Conservation (phyloP, 2,888 invertebrate species). For the Orchesellides sinensis region DNA sequence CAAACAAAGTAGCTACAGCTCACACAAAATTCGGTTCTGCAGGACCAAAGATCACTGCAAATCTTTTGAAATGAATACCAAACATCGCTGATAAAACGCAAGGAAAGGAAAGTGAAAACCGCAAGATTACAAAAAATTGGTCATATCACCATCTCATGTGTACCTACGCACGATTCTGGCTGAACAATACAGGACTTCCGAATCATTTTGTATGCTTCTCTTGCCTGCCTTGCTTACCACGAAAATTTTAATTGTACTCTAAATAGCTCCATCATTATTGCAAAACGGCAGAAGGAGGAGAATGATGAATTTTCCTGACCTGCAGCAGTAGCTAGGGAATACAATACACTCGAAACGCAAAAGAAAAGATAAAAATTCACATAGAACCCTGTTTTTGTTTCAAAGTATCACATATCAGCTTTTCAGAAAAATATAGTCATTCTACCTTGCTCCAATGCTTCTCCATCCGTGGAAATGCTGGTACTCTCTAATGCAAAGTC, state of each 20-base stretch:
- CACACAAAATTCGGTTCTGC: not conserved
- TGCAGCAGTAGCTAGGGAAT: too few relatives aligned
- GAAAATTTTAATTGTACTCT: conserved; percentile 13
- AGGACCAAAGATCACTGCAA: conserved; percentile 36
- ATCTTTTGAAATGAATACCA: too few relatives aligned
- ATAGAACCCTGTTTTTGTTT: not conserved
- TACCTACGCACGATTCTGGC: not conserved
- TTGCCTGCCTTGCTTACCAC: not conserved
- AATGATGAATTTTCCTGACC: too few relatives aligned
- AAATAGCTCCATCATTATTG: too few relatives aligned
- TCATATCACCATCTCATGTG: conserved; percentile 20
- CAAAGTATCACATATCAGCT: not conserved
- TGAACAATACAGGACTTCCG: too few relatives aligned
- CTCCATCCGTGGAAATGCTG: conserved; percentile 34
- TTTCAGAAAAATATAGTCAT: conserved; percentile 1
- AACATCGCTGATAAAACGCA: not conserved
- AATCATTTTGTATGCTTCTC: too few relatives aligned
- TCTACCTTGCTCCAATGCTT: conserved; percentile 31
- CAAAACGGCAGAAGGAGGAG: too few relatives aligned
- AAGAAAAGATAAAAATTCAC: not conserved
- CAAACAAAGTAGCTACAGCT: conserved; percentile 10
- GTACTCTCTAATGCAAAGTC: conserved; percentile 20
- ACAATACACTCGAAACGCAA: not conserved
- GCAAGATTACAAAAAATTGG: conserved; percentile 45
- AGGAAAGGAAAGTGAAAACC: conserved; percentile 54